Conservation (phyloP, 2,113 vertebrate genomes). For the Oreochromis spilurus region DNA sequence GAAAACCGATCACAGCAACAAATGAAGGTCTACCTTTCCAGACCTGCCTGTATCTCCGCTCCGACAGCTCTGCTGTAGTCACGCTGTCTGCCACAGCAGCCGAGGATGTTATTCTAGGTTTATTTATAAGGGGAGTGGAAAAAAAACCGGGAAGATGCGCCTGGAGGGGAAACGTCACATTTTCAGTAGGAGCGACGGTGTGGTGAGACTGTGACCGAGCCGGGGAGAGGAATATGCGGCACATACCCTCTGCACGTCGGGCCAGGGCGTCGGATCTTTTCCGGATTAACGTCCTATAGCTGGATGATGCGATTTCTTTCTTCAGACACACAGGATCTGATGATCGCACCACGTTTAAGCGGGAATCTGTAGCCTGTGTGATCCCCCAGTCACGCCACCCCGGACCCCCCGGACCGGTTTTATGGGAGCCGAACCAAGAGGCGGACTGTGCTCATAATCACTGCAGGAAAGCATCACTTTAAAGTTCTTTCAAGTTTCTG, state of each 20-base stretch:
- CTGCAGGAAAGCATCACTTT: neutral
- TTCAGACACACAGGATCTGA: constrained; percentile 8
- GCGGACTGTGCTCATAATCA: neutral
- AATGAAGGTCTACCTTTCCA: constrained; percentile 34
- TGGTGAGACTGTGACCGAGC: constrained; percentile 45
- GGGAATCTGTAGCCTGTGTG: constrained; percentile 24
- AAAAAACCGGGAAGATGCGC: constrained; percentile 30
- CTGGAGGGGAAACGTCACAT: constrained; percentile 46
- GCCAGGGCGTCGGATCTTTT: neutral
- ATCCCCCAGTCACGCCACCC: constrained; percentile 39
- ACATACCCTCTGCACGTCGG: constrained; percentile 24
- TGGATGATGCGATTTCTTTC: neutral
- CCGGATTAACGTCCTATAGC: constrained; percentile 3
- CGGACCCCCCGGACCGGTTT: constrained; percentile 3
- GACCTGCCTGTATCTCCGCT: neutral
- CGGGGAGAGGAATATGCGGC: constrained; percentile 41
- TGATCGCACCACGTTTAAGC: constrained; percentile 30
- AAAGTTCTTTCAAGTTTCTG: constrained; percentile 50
- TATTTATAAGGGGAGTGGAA: constrained; percentile 15
- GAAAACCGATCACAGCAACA: constrained; percentile 49
- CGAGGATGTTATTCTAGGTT: constrained; percentile 15
- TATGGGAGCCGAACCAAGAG: constrained; percentile 10
- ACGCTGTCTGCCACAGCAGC: constrained; percentile 13
- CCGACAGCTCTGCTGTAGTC: neutral
- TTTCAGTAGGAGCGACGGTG: constrained; percentile 41